phyloP scores from a whole-genome alignment of 2,888 invertebrate species.

The Pilophorus perplexus region DNA sequence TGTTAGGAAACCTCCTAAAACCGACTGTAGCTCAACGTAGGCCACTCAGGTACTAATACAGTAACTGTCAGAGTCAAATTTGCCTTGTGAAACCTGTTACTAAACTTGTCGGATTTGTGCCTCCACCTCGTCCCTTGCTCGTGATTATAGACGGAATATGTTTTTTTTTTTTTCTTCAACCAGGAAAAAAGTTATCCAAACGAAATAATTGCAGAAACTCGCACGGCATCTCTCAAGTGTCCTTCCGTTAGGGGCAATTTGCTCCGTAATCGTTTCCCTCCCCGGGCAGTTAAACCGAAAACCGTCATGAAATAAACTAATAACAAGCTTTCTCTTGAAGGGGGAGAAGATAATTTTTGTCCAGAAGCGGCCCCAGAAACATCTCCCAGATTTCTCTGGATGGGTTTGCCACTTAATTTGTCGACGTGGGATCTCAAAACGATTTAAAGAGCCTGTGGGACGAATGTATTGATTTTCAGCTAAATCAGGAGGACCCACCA shows the following conservation, averaged over 20 bases:
- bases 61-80: too few relatives aligned
- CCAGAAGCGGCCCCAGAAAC: neutral
- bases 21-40: too few relatives aligned
- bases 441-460: neutral
- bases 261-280: constrained; percentile 4
- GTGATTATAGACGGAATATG: too few relatives aligned
- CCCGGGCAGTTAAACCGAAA: constrained; percentile 15
- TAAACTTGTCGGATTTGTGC: too few relatives aligned
- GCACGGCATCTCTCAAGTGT: neutral
- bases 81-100: too few relatives aligned
- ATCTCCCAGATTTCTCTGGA: neutral
- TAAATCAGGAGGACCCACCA: too few relatives aligned
- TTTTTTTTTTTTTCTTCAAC: too few relatives aligned
- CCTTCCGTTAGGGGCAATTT: constrained; percentile 10
- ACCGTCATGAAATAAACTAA: constrained; percentile 18
- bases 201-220: constrained; percentile 15
- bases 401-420: neutral
- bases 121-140: too few relatives aligned
- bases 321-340: constrained; percentile 21
- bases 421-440: too few relatives aligned
- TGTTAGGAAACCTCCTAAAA: too few relatives aligned
- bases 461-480: too few relatives aligned
- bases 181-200: neutral
- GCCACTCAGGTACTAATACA: too few relatives aligned
- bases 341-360: neutral